These are phyloP conservation scores for Popillia japonica DNA, from an alignment of 1,140 invertebrate genomes.

Conservation along the genomic window DNA sequence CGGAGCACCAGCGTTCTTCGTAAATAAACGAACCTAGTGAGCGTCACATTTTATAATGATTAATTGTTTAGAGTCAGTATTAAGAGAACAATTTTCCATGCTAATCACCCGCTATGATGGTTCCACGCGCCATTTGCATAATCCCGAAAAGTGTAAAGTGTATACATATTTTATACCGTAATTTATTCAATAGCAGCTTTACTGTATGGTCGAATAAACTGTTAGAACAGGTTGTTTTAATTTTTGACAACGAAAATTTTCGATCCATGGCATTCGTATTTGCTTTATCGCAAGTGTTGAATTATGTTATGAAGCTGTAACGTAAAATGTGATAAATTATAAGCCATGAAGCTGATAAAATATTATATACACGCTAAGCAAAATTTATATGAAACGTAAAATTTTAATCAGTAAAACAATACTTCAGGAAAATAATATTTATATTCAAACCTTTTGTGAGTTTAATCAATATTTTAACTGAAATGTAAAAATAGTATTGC, in stretches of 20 bases:
- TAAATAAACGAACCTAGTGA: background rate
- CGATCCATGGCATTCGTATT: background rate
- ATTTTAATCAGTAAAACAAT: too few species aligned
- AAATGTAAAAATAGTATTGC: too few species aligned
- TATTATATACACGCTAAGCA: too few species aligned
- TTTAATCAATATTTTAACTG: too few species aligned
- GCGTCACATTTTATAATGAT: slow-evolving; percentile 20
- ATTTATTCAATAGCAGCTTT: background rate
- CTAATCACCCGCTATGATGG: background rate
- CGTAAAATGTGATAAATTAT: too few species aligned
- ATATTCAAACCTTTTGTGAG: too few species aligned
- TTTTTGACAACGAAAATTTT: background rate
- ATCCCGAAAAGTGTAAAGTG: slow-evolving; percentile 24
- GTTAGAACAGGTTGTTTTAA: background rate
- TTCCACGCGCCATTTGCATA: background rate
- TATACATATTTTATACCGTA: slow-evolving; percentile 23
- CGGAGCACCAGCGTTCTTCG: background rate
- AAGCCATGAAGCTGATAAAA: too few species aligned
- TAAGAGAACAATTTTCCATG: slow-evolving; percentile 23
- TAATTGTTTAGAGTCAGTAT: background rate
- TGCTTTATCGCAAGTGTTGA: too few species aligned
- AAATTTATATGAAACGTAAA: too few species aligned
- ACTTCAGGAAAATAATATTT: too few species aligned
- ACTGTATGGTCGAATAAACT: background rate
- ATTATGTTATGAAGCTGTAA: too few species aligned